Conservation (phyloP, 2,888 invertebrate genomes). For the Morpho helenor region DNA sequence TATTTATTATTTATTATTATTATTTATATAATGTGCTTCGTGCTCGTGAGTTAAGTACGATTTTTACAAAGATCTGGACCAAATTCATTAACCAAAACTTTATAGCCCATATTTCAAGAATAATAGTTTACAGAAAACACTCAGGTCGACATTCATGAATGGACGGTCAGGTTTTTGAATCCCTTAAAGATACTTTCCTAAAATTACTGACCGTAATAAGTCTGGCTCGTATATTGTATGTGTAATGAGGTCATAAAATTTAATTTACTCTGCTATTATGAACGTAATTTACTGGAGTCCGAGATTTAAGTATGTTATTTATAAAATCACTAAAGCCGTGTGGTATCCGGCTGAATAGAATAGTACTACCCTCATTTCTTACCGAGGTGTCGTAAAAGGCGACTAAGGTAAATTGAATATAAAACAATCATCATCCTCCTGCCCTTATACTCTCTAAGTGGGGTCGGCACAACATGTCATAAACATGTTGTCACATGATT, state of each 20-base stretch:
- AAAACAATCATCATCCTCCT: too few relatives aligned
- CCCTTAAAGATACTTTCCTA: slow-evolving; percentile 10
- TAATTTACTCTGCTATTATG: neutral
- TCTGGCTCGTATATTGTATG: slow-evolving; percentile 6
- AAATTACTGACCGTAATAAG: slow-evolving; percentile 8
- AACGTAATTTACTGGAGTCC: too few relatives aligned
- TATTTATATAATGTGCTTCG: neutral
- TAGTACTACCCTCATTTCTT: too few relatives aligned
- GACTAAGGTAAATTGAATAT: too few relatives aligned
- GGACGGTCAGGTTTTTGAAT: slow-evolving; percentile 14
- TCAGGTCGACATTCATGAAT: slow-evolving; percentile 23
- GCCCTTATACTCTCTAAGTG: too few relatives aligned
- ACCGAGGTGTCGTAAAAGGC: too few relatives aligned
- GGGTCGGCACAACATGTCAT: too few relatives aligned
- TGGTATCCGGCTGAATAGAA: too few relatives aligned
- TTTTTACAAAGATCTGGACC: neutral
- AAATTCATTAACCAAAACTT: slow-evolving; percentile 20
- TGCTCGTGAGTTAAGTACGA: neutral
- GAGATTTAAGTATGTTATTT: too few relatives aligned
- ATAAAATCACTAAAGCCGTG: too few relatives aligned
- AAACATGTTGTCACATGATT: too few relatives aligned
- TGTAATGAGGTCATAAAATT: slow-evolving; percentile 5
- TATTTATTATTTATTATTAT: too few relatives aligned
- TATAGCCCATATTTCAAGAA: slow-evolving; percentile 23
- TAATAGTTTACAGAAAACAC: slow-evolving; percentile 20